A percentile compares a stretch with the other conserved stretches of the same genome.
phyloP scores from a whole-genome alignment of 2,888 invertebrate species.

The Diploptera punctata region DNA sequence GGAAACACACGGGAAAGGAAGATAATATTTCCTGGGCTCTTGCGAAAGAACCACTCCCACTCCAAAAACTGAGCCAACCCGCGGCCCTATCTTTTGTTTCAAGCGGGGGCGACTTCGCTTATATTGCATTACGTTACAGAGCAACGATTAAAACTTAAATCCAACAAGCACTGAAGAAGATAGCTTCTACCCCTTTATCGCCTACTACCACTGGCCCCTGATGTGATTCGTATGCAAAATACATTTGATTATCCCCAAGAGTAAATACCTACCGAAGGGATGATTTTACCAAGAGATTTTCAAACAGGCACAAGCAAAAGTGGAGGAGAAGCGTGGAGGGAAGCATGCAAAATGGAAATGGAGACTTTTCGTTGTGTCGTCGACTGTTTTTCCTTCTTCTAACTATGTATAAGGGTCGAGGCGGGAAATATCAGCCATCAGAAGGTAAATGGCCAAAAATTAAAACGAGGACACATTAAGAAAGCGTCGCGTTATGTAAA shows the following conservation, averaged over 20 bases:
- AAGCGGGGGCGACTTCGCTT: constrained; percentile 25
- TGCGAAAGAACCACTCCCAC: constrained; percentile 1
- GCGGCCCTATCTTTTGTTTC: constrained; percentile 36
- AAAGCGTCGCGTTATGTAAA: constrained; percentile 31
- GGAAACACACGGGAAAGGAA: constrained; percentile 30
- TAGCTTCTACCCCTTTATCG: constrained; percentile 42
- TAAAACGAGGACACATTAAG: constrained; percentile 30
- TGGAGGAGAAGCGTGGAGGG: background rate
- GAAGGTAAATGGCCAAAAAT: constrained; percentile 30
- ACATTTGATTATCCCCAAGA: constrained; percentile 44
- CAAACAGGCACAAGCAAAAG: constrained; percentile 25
- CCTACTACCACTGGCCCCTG: constrained; percentile 37
- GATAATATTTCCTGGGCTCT: constrained; percentile 37
- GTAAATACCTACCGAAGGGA: constrained; percentile 42
- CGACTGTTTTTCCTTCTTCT: constrained; percentile 28
- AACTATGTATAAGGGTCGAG: constrained; percentile 29
- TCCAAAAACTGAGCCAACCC: constrained; percentile 8
- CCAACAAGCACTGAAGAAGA: constrained; percentile 41
- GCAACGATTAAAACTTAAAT: constrained; percentile 42
- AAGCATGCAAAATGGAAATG: constrained; percentile 34
- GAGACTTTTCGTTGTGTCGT: constrained; percentile 31
- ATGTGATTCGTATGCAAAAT: constrained; percentile 43
- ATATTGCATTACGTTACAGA: constrained; percentile 36
- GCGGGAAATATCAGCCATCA: constrained; percentile 28
- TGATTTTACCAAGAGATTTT: constrained; percentile 37